Evolutionary conservation across 2,797 vertebrate species (phyloP).

Genomic region (Trematomus bernacchii): DNA sequence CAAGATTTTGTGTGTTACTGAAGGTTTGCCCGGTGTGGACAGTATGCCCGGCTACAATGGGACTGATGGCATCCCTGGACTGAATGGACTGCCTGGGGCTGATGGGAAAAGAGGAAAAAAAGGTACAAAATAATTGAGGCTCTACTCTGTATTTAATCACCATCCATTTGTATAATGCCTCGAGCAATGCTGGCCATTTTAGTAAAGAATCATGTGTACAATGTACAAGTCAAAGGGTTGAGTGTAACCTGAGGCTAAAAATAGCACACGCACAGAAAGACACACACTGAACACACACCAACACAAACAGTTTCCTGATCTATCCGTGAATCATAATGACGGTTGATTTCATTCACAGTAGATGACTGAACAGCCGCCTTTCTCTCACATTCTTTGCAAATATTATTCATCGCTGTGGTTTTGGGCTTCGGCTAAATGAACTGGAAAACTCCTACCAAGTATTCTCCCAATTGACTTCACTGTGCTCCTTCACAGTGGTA

Average conservation of each 20-base stretch:
- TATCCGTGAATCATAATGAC: constrained; percentile 1
- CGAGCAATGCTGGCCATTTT: constrained; percentile 47
- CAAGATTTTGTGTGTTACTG: constrained; percentile 34
- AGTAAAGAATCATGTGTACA: constrained; percentile 30
- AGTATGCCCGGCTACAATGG: constrained; percentile 91
- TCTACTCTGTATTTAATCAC: constrained; percentile 13
- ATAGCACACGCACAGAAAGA: neutral
- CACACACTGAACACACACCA: neutral
- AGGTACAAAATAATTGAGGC: constrained; percentile 78
- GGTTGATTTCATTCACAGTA: constrained; percentile 15
- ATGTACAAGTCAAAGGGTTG: constrained; percentile 50
- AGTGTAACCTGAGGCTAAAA: constrained; percentile 51
- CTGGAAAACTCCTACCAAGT: constrained; percentile 33
- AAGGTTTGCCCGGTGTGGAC: constrained; percentile 88
- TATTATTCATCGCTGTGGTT: constrained; percentile 72
- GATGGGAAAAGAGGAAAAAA: constrained; percentile 93
- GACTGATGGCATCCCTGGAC: constrained; percentile 90
- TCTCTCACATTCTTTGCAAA: constrained; percentile 48
- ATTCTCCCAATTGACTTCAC: constrained; percentile 58
- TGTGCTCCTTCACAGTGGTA: constrained; percentile 36
- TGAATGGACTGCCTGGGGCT: constrained; percentile 89
- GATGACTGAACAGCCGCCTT: constrained; percentile 12
- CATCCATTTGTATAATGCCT: constrained; percentile 36
- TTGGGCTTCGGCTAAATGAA: constrained; percentile 63
- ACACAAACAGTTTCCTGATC: constrained; percentile 23